Conservation (phyloP, 2,113 vertebrate genomes). For the Notarius lentiginosus region DNA sequence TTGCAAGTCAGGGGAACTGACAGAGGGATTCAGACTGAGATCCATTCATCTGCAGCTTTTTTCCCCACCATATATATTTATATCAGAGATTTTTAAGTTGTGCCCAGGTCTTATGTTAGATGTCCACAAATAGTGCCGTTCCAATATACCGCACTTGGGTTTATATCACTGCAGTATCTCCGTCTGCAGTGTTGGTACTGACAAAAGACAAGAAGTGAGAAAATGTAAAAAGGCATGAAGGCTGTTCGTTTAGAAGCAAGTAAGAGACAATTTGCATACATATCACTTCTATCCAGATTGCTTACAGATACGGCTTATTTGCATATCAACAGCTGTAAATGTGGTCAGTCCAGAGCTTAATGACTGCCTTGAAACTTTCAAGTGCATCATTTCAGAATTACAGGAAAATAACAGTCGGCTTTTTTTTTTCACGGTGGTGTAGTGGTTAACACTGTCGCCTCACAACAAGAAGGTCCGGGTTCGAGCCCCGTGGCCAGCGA, state of each 20-base stretch:
- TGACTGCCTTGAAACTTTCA: not conserved
- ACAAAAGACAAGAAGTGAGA: not conserved
- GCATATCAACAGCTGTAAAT: conserved; percentile 3
- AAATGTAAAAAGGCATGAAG: not conserved
- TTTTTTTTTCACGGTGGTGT: not conserved
- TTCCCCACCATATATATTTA: not conserved
- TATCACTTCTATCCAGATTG: not conserved
- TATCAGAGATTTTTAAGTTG: not conserved
- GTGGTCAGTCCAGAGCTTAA: conserved; percentile 1
- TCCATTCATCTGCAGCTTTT: not conserved
- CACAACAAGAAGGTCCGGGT: too few species aligned
- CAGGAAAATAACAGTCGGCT: not conserved
- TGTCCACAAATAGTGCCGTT: not conserved
- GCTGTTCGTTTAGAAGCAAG: not conserved
- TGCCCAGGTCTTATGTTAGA: not conserved
- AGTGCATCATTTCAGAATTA: not conserved
- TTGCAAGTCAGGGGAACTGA: not conserved
- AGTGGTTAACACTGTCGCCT: too few species aligned
- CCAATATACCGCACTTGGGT: not conserved
- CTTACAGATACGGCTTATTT: not conserved
- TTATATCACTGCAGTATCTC: not conserved
- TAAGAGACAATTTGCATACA: not conserved
- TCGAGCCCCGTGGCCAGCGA: too few species aligned
- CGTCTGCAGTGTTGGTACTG: not conserved
- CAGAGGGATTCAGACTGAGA: not conserved